Evolutionary conservation across 2,797 vertebrate species (phyloP).

Genomic region (Brachyrhaphis roseni): DNA sequence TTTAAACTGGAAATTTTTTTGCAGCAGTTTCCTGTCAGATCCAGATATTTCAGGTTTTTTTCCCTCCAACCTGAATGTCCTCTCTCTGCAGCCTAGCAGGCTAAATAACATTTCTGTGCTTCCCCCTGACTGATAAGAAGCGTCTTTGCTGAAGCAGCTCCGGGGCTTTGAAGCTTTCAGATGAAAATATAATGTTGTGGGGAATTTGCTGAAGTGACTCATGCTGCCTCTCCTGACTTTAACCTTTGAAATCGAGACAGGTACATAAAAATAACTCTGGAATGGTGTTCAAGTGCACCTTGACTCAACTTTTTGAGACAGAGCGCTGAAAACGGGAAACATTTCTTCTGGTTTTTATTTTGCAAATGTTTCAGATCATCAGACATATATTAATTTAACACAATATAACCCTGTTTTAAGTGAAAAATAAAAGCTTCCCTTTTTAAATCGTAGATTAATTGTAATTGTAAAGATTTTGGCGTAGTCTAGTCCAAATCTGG

Average conservation of each 20-base stretch:
- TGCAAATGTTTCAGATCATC: not conserved
- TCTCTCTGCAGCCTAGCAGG: not conserved
- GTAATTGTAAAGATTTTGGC: not conserved
- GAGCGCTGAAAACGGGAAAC: not conserved
- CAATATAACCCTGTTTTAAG: not conserved
- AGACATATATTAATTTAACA: not conserved
- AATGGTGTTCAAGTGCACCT: slow-evolving; percentile 16
- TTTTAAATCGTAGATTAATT: not conserved
- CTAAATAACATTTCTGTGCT: slow-evolving; percentile 1
- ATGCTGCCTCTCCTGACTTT: slow-evolving; percentile 11
- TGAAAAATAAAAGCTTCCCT: not conserved
- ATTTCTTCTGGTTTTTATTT: not conserved
- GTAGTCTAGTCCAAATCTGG: not conserved
- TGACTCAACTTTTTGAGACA: slow-evolving; percentile 15
- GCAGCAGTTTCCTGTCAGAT: not conserved
- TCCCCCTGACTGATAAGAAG: slow-evolving; percentile 5
- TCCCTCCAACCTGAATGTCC: not conserved
- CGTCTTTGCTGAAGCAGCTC: slow-evolving; percentile 1
- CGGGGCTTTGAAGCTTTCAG: slow-evolving; percentile 9
- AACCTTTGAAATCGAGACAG: slow-evolving; percentile 16
- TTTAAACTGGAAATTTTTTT: not conserved
- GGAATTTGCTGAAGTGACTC: slow-evolving; percentile 23
- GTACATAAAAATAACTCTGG: slow-evolving; percentile 14
- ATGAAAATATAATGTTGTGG: slow-evolving; percentile 19
- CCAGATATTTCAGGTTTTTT: slow-evolving; percentile 5